A percentile compares a stretch with the other conserved stretches of the same genome.
These are phyloP conservation scores for Phrixothrix hirtus DNA, from an alignment of 2,888 invertebrate species.

Conservation along the genomic window DNA sequence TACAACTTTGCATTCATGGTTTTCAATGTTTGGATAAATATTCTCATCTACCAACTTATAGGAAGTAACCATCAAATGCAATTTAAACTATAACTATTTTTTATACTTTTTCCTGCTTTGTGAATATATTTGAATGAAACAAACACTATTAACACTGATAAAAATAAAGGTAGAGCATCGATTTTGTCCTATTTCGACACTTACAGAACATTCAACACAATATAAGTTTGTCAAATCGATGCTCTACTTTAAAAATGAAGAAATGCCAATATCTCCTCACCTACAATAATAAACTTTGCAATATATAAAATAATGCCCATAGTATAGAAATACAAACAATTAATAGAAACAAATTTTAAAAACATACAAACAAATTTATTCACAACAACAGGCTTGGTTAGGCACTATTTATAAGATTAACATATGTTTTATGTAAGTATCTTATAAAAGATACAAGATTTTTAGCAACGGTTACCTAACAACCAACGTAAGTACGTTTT, in stretches of 20 bases:
- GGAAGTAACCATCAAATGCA: conserved; percentile 46
- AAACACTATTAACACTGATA: too few relatives aligned
- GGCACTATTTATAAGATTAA: conserved; percentile 50
- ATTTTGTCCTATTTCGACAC: too few relatives aligned
- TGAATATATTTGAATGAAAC: conserved; percentile 42
- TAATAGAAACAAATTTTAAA: conserved; percentile 6
- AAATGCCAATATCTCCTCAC: conserved; percentile 17
- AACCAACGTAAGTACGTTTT: conserved; percentile 39
- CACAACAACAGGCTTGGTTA: conserved; percentile 43
- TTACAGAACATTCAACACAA: too few relatives aligned
- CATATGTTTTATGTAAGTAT: conserved; percentile 37
- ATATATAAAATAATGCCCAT: conserved; percentile 38
- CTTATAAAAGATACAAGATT: conserved; percentile 30
- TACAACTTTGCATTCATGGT: conserved; percentile 38
- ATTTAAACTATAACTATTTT: conserved; percentile 53
- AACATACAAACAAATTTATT: conserved; percentile 28
- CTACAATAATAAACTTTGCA: conserved; percentile 18
- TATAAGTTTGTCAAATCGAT: too few relatives aligned
- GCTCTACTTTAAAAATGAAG: conserved; percentile 19
- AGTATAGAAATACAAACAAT: conserved; percentile 18
- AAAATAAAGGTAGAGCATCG: too few relatives aligned
- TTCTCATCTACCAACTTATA: conserved; percentile 45
- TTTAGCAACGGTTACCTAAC: conserved; percentile 36
- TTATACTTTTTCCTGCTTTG: conserved; percentile 41
- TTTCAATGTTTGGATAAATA: conserved; percentile 42